Percentiles rank a stretch among this genome's conserved stretches.
Conservation (phyloP, 2,797 vertebrate genomes). For the Poecilia wingei region DNA sequence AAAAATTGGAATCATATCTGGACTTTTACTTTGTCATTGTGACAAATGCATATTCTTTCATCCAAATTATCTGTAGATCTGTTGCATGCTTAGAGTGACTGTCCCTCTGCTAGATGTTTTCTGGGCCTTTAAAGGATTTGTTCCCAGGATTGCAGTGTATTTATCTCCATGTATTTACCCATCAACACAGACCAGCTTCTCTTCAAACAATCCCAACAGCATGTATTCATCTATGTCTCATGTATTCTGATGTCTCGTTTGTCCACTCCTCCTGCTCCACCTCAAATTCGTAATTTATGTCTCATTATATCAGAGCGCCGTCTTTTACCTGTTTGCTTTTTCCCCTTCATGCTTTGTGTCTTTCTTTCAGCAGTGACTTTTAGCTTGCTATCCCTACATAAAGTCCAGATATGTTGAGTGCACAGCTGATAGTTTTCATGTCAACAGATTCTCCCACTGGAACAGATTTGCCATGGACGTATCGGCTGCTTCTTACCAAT, state of each 20-base stretch:
- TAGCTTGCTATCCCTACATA: not conserved
- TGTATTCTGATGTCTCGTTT: too few species aligned
- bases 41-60: not conserved
- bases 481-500: not conserved
- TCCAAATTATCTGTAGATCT: not conserved
- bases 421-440: not conserved
- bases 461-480: not conserved
- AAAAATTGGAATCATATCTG: not conserved
- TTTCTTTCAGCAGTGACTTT: not conserved
- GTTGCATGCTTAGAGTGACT: not conserved
- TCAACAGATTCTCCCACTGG: not conserved
- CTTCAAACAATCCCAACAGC: not conserved
- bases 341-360: not conserved
- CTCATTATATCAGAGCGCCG: not conserved
- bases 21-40: not conserved
- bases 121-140: not conserved
- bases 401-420: not conserved
- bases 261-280: too few species aligned
- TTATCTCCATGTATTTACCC: not conserved
- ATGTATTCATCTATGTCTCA: not conserved
- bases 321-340: not conserved
- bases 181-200: not conserved
- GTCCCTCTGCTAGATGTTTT: not conserved
- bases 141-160: not conserved
- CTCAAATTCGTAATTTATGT: not conserved